Evolutionary conservation across 2,113 vertebrate genomes (phyloP).

Genomic region (Anguilla japonica): DNA sequence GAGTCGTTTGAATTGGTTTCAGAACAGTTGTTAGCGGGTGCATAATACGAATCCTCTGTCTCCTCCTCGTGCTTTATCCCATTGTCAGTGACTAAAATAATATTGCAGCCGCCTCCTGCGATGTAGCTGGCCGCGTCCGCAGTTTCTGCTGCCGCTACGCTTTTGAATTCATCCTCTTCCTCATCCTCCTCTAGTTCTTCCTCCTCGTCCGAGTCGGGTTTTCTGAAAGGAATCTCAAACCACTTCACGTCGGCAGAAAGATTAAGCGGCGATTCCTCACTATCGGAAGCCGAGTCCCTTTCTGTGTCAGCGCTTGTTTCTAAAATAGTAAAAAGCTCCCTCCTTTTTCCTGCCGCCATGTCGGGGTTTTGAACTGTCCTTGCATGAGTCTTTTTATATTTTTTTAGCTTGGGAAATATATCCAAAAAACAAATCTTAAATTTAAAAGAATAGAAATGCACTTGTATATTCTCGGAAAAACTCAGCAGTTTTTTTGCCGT

Average conservation of each 20-base stretch:
- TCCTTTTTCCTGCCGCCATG: conserved; percentile 81
- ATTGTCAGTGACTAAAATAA: conserved; percentile 75
- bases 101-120: conserved; percentile 73
- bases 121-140: conserved; percentile 69
- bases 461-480: conserved; percentile 56
- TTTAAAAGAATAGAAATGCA: conserved; percentile 63
- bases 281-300: conserved; percentile 67
- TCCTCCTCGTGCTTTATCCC: conserved; percentile 76
- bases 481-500: conserved; percentile 61
- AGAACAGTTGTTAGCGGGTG: conserved; percentile 72
- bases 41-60: conserved; percentile 71
- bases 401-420: conserved; percentile 59
- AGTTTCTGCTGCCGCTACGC: conserved; percentile 48
- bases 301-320: conserved; percentile 79
- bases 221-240: conserved; percentile 76
- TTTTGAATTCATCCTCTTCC: conserved; percentile 46
- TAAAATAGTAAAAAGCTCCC: conserved; percentile 83
- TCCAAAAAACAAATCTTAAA: conserved; percentile 53
- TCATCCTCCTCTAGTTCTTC: conserved; percentile 64
- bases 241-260: conserved; percentile 78
- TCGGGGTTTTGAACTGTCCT: conserved; percentile 79
- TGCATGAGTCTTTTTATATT: conserved; percentile 76
- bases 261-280: conserved; percentile 70
- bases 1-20: conserved; percentile 74
- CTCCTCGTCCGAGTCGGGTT: conserved; percentile 71